Percentiles rank a stretch among this genome's conserved stretches.
Conservation (phyloP, 2,888 invertebrate species). For the Tinea pellionella region DNA sequence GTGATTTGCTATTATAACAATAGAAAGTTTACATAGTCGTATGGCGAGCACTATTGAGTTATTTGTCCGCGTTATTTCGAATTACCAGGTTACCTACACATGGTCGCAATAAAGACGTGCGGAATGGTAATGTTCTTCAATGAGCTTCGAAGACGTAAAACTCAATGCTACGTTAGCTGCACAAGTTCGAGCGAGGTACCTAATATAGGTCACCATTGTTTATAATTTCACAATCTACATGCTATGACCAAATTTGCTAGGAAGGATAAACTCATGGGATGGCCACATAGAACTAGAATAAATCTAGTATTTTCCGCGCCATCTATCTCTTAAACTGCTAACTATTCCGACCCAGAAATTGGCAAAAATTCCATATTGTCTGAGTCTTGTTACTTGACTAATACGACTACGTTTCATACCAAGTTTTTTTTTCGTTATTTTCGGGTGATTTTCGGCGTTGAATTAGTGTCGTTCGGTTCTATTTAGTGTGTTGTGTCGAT, state of each 20-base stretch:
- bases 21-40: not conserved
- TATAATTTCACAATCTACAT: not conserved
- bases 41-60: no score
- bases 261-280: conserved; percentile 1
- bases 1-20: not conserved
- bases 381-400: no score
- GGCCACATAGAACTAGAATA: no score
- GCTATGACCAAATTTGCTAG: not conserved
- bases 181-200: conserved; percentile 39
- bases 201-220: conserved; percentile 17
- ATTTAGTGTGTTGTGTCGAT: no score
- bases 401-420: no score
- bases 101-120: conserved; percentile 21
- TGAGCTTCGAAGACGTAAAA: conserved; percentile 35
- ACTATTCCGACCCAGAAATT: no score
- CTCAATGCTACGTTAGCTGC: conserved; percentile 42
- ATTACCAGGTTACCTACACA: not conserved
- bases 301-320: no score
- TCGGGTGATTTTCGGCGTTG: no score
- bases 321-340: no score
- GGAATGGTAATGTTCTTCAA: conserved; percentile 53
- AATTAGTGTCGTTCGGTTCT: no score
- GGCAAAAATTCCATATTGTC: no score
- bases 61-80: not conserved
- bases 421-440: no score